phyloP scores from a whole-genome alignment of 2,113 vertebrate genomes.

The Gallinago media region DNA sequence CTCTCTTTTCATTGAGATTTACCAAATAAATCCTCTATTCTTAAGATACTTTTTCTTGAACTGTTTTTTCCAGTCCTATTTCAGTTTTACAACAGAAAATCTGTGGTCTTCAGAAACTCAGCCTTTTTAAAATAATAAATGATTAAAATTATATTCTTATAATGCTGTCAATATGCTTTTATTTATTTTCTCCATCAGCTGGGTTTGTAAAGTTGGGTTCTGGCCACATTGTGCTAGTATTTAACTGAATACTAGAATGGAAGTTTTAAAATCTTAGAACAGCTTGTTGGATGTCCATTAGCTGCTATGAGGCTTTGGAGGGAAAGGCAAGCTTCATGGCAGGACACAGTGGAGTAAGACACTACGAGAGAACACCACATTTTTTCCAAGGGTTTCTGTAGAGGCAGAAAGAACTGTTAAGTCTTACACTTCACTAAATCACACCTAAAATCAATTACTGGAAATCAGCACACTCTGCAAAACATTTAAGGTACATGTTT shows the following conservation, averaged over 20 bases:
- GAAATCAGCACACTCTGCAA: background rate
- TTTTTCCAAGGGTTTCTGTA: background rate
- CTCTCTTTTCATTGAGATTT: background rate
- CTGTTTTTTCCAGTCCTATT: background rate
- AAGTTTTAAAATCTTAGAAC: background rate
- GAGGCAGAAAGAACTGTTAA: background rate
- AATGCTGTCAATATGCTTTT: background rate
- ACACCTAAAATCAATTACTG: background rate
- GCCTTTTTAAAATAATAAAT: background rate
- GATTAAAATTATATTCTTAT: background rate
- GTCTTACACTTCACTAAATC: background rate
- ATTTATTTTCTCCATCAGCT: background rate
- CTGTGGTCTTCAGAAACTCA: background rate
- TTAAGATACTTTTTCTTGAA: background rate
- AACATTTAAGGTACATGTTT: background rate
- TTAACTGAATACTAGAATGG: accelerated
- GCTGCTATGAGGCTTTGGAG: background rate
- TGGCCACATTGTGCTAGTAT: background rate
- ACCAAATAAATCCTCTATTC: background rate
- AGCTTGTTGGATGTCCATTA: background rate
- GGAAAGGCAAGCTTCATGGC: background rate
- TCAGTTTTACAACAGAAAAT: background rate
- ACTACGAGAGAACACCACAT: background rate
- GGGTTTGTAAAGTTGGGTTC: background rate
- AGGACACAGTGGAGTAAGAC: background rate